A percentile compares a stretch with the other conserved stretches of the same genome.
phyloP scores from a whole-genome alignment of 2,888 invertebrate genomes.

The Scaptomyza cyrtandrae region DNA sequence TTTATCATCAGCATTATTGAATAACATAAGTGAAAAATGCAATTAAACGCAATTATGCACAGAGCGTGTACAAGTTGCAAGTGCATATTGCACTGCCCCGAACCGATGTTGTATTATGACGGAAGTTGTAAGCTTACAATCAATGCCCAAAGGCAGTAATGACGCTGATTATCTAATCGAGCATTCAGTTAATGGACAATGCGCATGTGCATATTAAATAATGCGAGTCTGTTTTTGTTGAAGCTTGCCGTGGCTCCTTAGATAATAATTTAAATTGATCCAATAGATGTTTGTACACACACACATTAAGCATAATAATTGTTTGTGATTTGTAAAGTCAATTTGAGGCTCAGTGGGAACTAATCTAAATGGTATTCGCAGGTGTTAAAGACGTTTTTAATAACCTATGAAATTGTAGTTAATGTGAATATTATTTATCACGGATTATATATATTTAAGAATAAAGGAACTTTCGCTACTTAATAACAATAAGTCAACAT shows the following conservation, averaged over 20 bases:
- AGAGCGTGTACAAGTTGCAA: constrained; percentile 23
- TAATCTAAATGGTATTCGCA: neutral
- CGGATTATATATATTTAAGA: too few species aligned
- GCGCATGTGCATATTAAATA: constrained; percentile 35
- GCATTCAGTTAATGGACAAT: constrained; percentile 32
- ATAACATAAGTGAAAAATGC: constrained; percentile 29
- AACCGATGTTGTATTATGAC: constrained; percentile 56
- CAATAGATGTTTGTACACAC: constrained; percentile 8
- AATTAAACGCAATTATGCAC: constrained; percentile 76
- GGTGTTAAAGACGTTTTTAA: too few species aligned
- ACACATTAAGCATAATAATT: constrained; percentile 1
- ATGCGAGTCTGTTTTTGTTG: constrained; percentile 6
- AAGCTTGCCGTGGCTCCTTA: constrained; percentile 23
- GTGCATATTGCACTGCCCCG: constrained; percentile 12
- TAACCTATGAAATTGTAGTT: too few species aligned
- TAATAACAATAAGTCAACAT: too few species aligned
- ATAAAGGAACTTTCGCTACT: too few species aligned
- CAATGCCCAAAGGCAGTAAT: constrained; percentile 49
- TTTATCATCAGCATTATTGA: constrained; percentile 27
- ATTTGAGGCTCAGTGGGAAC: neutral
- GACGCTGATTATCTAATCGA: constrained; percentile 67
- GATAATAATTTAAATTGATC: constrained; percentile 18
- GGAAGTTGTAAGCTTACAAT: constrained; percentile 67
- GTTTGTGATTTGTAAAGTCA: neutral
- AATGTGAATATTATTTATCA: too few species aligned